These are phyloP conservation scores for Progne subis DNA, from an alignment of 2,113 vertebrate species.

Conservation along the genomic window DNA sequence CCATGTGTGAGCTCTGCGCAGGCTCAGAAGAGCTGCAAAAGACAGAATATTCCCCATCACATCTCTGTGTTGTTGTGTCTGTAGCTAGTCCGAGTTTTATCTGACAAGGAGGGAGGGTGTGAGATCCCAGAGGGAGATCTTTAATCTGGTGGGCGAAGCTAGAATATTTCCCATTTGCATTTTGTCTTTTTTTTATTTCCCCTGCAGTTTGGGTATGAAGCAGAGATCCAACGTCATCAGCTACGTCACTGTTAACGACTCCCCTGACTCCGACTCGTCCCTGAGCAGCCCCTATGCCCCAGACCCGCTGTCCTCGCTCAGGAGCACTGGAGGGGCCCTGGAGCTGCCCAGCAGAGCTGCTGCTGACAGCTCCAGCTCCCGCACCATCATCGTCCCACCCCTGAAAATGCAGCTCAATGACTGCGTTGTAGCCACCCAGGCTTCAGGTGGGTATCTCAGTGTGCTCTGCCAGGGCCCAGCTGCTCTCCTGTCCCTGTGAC, in stretches of 20 bases:
- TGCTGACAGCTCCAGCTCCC: conserved; percentile 80
- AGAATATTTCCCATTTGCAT: neutral
- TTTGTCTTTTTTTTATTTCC: neutral
- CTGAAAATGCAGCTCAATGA: conserved; percentile 88
- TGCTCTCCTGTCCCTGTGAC: neutral
- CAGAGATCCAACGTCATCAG: conserved; percentile 96
- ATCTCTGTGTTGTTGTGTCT: neutral
- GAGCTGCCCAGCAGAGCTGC: conserved; percentile 70
- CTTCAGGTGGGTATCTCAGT: conserved; percentile 70
- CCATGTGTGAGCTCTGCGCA: neutral
- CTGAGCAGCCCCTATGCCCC: conserved; percentile 88
- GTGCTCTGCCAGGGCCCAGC: neutral
- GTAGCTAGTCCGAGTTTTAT: neutral
- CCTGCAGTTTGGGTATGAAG: conserved; percentile 81
- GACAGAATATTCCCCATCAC: neutral
- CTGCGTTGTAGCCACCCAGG: conserved; percentile 75
- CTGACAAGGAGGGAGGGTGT: neutral
- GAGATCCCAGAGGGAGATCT: neutral
- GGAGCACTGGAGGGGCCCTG: conserved; percentile 61
- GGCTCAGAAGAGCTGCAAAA: neutral
- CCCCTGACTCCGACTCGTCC: conserved; percentile 95
- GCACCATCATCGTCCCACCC: conserved; percentile 88
- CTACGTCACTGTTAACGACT: conserved; percentile 96
- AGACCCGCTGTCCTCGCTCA: conserved; percentile 74
- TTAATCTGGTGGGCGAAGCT: neutral